These are phyloP conservation scores for Sepioteuthis lessoniana DNA, from an alignment of 2,888 invertebrate genomes.

Conservation along the genomic window DNA sequence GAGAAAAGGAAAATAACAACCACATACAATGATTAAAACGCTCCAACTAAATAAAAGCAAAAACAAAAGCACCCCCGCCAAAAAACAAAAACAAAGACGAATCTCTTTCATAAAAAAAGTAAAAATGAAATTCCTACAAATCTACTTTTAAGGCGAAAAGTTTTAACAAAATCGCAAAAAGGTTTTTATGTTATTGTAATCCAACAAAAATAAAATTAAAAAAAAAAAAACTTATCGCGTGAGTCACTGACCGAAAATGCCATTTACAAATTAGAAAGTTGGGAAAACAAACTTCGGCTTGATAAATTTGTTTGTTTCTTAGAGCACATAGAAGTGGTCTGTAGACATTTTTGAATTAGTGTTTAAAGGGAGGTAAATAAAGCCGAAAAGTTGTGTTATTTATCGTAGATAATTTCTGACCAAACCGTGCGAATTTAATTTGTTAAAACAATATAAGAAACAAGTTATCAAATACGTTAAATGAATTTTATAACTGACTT, in stretches of 20 bases:
- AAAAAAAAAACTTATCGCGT: too few relatives aligned
- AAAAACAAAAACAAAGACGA: too few relatives aligned
- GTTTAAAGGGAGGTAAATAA: not conserved
- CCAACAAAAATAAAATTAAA: not conserved
- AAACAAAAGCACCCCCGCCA: too few relatives aligned
- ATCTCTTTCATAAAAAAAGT: too few relatives aligned
- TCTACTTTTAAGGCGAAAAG: not conserved
- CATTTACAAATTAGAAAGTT: not conserved
- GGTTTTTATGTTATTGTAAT: not conserved
- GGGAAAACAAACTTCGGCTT: not conserved
- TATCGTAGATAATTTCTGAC: not conserved
- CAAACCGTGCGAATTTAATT: not conserved
- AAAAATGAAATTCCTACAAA: not conserved
- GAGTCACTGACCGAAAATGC: not conserved
- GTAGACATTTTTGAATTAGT: not conserved
- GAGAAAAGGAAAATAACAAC: too few relatives aligned
- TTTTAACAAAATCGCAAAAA: not conserved
- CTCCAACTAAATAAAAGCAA: too few relatives aligned
- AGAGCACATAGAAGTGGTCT: not conserved
- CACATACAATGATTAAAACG: too few relatives aligned
- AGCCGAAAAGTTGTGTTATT: not conserved
- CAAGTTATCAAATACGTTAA: too few relatives aligned
- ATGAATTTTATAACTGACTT: too few relatives aligned
- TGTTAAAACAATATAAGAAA: not conserved
- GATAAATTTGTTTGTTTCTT: not conserved